These are phyloP conservation scores for Mantis religiosa DNA, from an alignment of 2,888 invertebrate genomes.

Conservation along the genomic window DNA sequence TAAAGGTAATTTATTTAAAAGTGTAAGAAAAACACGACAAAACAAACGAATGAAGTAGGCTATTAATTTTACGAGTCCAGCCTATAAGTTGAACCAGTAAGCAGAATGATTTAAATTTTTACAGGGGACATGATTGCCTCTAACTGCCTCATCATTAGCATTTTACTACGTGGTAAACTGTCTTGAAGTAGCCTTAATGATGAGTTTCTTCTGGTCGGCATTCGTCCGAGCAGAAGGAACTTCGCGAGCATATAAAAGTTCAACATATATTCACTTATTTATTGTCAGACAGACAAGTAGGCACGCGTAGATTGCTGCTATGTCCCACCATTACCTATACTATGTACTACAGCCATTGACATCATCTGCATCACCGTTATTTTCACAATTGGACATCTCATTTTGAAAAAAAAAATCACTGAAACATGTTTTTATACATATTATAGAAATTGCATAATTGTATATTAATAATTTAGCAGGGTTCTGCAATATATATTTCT, in stretches of 20 bases:
- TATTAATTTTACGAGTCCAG: background rate
- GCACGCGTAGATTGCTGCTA: background rate
- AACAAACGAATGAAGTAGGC: background rate
- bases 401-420: too few relatives aligned
- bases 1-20: too few relatives aligned
- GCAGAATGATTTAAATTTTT: background rate
- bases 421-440: too few relatives aligned
- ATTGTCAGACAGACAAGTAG: background rate
- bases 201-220: background rate
- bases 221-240: background rate
- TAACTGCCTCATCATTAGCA: background rate
- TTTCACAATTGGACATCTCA: too few relatives aligned
- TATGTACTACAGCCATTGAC: too few relatives aligned
- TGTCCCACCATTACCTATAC: background rate
- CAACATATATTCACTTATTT: background rate
- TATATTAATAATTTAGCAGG: too few relatives aligned
- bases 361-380: too few relatives aligned
- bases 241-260: background rate
- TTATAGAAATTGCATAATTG: too few relatives aligned
- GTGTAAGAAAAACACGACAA: too few relatives aligned
- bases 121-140: background rate
- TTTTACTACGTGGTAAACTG: background rate
- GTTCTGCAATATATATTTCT: too few relatives aligned
- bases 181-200: background rate
- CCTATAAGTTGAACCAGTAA: background rate